Conservation (phyloP, 2,888 invertebrate species). For the Tiliacea aurago region DNA sequence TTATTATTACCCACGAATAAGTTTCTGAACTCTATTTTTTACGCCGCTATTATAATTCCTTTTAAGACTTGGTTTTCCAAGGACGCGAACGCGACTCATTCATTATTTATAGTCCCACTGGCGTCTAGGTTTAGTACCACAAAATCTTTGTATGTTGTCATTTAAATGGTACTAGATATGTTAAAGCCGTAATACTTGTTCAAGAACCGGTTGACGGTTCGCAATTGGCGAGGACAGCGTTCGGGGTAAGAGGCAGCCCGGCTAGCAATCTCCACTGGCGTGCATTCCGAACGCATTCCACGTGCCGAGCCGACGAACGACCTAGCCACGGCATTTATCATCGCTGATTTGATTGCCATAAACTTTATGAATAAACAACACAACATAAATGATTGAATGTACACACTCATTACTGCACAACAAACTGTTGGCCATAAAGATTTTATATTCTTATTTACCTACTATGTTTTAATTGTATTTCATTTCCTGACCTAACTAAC, state of each 20-base stretch:
- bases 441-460: slow-evolving; percentile 44
- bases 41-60: slow-evolving; percentile 30
- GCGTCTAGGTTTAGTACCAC: slow-evolving; percentile 25
- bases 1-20: slow-evolving; percentile 23
- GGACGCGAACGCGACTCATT: slow-evolving; percentile 29
- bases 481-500: slow-evolving; percentile 33
- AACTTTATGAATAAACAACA: slow-evolving; percentile 69
- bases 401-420: slow-evolving; percentile 28
- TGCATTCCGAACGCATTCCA: slow-evolving; percentile 86
- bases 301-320: slow-evolving; percentile 69
- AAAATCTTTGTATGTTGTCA: slow-evolving; percentile 47
- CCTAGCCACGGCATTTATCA: slow-evolving; percentile 72
- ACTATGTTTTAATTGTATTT: slow-evolving; percentile 33
- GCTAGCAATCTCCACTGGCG: slow-evolving; percentile 74
- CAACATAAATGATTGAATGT: slow-evolving; percentile 53
- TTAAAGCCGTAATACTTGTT: slow-evolving; percentile 62
- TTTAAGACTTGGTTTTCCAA: slow-evolving; percentile 38
- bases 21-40: slow-evolving; percentile 21
- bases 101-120: slow-evolving; percentile 34
- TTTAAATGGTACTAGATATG: slow-evolving; percentile 51
- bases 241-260: slow-evolving; percentile 73
- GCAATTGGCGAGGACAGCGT: slow-evolving; percentile 63
- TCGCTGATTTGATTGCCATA: slow-evolving; percentile 68
- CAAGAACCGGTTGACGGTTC: slow-evolving; percentile 73
- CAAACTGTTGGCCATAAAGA: slow-evolving; percentile 22